Evolutionary conservation across 2,888 invertebrate species (phyloP).

Genomic region (Rhingia campestris): DNA sequence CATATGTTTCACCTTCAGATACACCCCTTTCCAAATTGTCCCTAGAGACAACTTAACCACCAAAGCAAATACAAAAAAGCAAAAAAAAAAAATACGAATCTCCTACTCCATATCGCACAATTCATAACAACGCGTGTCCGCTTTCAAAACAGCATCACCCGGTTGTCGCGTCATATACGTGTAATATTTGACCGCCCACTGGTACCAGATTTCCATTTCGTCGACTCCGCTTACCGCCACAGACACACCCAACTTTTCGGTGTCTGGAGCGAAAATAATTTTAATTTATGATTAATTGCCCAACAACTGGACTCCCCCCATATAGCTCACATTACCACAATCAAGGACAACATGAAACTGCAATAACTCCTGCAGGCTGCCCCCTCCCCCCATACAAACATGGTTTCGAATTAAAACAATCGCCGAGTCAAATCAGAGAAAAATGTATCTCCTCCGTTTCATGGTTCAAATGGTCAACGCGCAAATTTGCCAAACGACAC

Average conservation of each 20-base stretch:
- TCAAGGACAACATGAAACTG: constrained; percentile 58
- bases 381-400: too few relatives aligned
- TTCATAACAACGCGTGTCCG: constrained; percentile 62
- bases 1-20: too few relatives aligned
- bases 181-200: constrained; percentile 32
- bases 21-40: constrained; percentile 41
- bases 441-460: constrained; percentile 13
- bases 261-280: constrained; percentile 24
- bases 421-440: neutral
- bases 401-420: constrained; percentile 3
- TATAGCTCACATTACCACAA: constrained; percentile 14
- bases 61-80: neutral
- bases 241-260: constrained; percentile 47
- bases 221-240: neutral
- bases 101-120: constrained; percentile 52
- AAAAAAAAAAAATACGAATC: constrained; percentile 10
- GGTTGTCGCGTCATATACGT: neutral
- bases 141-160: constrained; percentile 59
- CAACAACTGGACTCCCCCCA: constrained; percentile 30
- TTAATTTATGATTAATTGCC: constrained; percentile 68
- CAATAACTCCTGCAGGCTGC: constrained; percentile 1
- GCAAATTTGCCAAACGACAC: constrained; percentile 34
- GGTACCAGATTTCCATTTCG: constrained; percentile 21
- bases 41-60: neutral
- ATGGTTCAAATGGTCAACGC: constrained; percentile 54